Base-by-base conservation (phyloP, 2,888 invertebrate species). In the Cryptus armator region DNA sequence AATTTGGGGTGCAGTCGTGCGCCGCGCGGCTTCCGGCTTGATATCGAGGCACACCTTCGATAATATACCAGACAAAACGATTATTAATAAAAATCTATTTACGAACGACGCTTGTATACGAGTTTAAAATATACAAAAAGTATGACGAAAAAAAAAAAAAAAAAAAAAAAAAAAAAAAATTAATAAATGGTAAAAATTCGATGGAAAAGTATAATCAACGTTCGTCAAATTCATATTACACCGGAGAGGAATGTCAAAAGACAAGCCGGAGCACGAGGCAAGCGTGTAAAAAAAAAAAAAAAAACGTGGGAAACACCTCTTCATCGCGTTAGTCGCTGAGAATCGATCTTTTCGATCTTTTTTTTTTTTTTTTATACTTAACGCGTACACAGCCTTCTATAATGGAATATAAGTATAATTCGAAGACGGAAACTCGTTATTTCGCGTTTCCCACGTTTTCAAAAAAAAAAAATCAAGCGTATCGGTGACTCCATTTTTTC, bases 1-100 rank as follows among this genome's bases (percentile, higher is more conserved):
- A 81, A 84, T 79, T 84, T 74, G 66, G 74, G 59, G 56, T 81
- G 67, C 56, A 71, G 43, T 74, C 79, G 32, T 72, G 51, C 64
- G 70, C 48, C 46, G 66, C 46, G 66, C 43, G 46, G 56, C 44
- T 56, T 67, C 66, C 71, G 70, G n/a, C 64, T 80, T 67, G 75
- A 71, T 71, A 48, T 62, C 68, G 81, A 78, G 29, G 24, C 56
- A 59, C 66, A 62, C 46, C 62, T 43, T 43, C 37, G 37, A 37
- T 9, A 19, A 56, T 56, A 77, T 53, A 53, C 53, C 67, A 76
- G 71, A 77, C 51, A 77, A 53, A 78, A 46, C 16, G 75, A 59
- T 82, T 78, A 67, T 56, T 44, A 46, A 72, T 78, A 68, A 44
- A 67, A 53, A 53, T 53, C 43, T 83, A 64, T 48, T 12, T n/a